Percentiles rank a stretch among this genome's conserved stretches.
Conservation (phyloP, 2,113 vertebrate genomes). For the Pithys albifrons region DNA sequence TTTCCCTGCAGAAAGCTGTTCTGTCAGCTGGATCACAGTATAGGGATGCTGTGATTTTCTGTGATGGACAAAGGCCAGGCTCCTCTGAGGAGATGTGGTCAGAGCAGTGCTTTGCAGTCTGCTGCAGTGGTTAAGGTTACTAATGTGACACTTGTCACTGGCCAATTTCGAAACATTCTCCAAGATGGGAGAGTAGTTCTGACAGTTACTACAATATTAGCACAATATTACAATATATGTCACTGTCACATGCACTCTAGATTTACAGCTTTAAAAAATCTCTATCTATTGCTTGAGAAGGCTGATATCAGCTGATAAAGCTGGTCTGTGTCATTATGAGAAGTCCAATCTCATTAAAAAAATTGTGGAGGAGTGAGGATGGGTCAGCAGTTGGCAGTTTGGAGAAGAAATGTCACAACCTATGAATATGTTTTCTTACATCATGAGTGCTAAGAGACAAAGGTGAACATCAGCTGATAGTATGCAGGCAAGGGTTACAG, state of each 20-base stretch:
- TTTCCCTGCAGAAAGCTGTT: background rate
- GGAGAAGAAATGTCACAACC: background rate
- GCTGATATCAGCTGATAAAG: background rate
- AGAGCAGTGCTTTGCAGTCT: background rate
- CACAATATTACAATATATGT: background rate
- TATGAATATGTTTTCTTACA: background rate
- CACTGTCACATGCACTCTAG: background rate
- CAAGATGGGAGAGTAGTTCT: background rate
- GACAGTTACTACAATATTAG: background rate
- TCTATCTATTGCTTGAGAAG: background rate
- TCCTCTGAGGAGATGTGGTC: background rate
- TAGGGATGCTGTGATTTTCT: background rate
- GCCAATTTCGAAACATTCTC: background rate
- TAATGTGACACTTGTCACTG: background rate
- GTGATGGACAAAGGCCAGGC: background rate
- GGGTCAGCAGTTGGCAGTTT: background rate
- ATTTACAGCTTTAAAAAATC: background rate
- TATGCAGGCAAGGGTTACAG: background rate
- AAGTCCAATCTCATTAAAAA: background rate
- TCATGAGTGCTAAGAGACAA: background rate
- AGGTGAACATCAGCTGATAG: background rate
- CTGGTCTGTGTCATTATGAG: background rate
- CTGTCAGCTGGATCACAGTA: background rate
- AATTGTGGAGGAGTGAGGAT: background rate
- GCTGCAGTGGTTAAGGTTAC: background rate